Conservation (phyloP, 1,140 invertebrate species). For the Rhagoletis pomonella region DNA sequence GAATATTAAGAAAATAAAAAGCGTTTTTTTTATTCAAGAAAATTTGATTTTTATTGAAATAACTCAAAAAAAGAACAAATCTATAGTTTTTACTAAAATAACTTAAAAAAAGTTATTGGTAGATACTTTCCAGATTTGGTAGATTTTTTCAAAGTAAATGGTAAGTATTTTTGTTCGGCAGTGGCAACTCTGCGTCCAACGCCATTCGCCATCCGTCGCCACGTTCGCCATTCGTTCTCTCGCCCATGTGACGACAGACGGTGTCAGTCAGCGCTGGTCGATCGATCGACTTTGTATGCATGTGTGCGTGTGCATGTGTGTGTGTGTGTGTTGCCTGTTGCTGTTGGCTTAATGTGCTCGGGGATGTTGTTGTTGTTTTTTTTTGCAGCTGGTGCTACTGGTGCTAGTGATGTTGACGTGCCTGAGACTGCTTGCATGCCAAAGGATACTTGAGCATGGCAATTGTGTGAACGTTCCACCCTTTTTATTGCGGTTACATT, state of each 20-base stretch:
- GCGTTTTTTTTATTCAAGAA: no score
- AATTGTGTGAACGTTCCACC: neutral
- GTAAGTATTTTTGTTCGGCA: no score
- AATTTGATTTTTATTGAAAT: no score
- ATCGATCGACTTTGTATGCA: neutral
- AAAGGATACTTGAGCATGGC: neutral
- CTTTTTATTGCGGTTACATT: conserved; percentile 33
- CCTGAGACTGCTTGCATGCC: neutral
- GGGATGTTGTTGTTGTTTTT: neutral
- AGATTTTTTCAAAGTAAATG: no score
- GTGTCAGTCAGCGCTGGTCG: conserved; percentile 1
- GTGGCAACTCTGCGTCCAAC: no score
- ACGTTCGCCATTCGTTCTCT: neutral
- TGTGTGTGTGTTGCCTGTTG: neutral
- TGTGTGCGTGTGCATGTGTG: neutral
- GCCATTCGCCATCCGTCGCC: no score
- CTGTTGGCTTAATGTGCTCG: neutral
- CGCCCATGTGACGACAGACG: neutral
- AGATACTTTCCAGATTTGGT: no score
- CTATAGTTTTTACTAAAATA: no score
- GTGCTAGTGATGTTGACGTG: neutral
- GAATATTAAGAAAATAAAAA: no score
- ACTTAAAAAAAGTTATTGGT: no score
- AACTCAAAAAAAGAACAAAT: no score
- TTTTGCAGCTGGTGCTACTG: neutral